phyloP scores from a whole-genome alignment of 1,140 invertebrate species.

The Cotesia typhae region DNA sequence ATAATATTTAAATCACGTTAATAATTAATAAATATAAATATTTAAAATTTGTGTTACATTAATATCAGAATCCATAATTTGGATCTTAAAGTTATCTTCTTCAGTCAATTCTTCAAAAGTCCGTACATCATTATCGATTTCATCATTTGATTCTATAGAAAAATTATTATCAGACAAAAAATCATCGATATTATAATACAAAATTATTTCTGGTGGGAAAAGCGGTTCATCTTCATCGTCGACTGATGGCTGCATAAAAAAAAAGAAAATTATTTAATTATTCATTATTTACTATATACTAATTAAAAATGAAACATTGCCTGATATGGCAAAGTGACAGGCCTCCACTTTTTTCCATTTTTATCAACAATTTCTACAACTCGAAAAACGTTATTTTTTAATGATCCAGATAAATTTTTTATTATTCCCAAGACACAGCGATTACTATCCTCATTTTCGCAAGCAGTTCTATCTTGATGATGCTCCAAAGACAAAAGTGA shows the following conservation, averaged over 20 bases:
- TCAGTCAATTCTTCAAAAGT: constrained; percentile 18
- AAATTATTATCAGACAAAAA: too few species aligned
- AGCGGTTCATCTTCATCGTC: too few species aligned
- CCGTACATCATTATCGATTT: background rate
- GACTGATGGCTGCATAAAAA: too few species aligned
- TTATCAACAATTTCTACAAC: constrained; percentile 34
- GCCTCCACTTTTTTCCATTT: constrained; percentile 32
- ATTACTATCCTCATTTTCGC: background rate
- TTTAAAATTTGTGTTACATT: background rate
- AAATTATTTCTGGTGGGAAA: too few species aligned
- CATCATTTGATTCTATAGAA: too few species aligned
- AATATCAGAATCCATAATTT: background rate
- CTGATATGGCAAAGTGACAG: constrained; percentile 2
- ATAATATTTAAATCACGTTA: too few species aligned
- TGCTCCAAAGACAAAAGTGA: constrained; percentile 49
- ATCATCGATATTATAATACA: too few species aligned
- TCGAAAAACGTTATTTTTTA: constrained; percentile 9
- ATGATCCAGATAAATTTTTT: background rate
- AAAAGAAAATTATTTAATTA: too few species aligned
- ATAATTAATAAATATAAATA: too few species aligned
- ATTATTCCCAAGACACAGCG: background rate
- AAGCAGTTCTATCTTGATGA: background rate
- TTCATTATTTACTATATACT: too few species aligned
- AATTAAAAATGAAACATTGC: too few species aligned
- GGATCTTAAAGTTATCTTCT: background rate